Evolutionary conservation across 2,113 vertebrate species (phyloP).

Genomic region (Gymnocephalus cernua): DNA sequence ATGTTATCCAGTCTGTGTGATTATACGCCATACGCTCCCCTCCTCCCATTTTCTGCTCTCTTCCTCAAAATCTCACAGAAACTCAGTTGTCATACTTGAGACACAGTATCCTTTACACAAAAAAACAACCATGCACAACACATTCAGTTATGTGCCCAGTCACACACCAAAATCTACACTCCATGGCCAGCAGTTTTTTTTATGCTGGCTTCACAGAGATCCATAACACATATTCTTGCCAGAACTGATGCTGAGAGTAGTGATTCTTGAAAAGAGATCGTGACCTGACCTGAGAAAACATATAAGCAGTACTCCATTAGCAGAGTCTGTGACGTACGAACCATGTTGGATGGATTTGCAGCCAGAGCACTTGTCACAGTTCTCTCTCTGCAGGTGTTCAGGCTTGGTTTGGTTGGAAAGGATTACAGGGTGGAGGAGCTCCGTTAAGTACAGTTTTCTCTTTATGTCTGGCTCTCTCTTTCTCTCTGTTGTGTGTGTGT

Average conservation of each 20-base stretch:
- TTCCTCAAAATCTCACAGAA: conserved; percentile 29
- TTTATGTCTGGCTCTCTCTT: conserved; percentile 53
- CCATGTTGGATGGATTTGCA: background rate
- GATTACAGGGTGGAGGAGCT: conserved; percentile 66
- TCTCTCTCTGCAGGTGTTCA: conserved; percentile 64
- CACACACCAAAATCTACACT: background rate
- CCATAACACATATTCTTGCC: background rate
- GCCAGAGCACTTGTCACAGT: conserved; percentile 43
- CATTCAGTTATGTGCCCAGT: background rate
- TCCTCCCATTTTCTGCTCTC: conserved; percentile 40
- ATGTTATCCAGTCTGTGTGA: conserved; percentile 67
- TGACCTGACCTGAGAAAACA: conserved; percentile 40
- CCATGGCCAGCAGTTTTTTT: background rate
- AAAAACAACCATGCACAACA: background rate
- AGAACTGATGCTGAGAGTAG: conserved; percentile 21
- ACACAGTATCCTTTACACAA: conserved; percentile 14
- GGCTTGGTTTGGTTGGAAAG: conserved; percentile 55
- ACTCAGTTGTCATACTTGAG: conserved; percentile 4
- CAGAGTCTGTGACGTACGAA: conserved; percentile 38
- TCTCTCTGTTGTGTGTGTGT: conserved; percentile 26
- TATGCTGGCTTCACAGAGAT: background rate
- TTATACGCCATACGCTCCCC: conserved; percentile 51
- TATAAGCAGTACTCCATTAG: background rate
- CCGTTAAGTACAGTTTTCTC: conserved; percentile 61
- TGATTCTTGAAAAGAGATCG: conserved; percentile 41